Conservation (phyloP, 1,140 invertebrate species). For the Bombyx mandarina region DNA sequence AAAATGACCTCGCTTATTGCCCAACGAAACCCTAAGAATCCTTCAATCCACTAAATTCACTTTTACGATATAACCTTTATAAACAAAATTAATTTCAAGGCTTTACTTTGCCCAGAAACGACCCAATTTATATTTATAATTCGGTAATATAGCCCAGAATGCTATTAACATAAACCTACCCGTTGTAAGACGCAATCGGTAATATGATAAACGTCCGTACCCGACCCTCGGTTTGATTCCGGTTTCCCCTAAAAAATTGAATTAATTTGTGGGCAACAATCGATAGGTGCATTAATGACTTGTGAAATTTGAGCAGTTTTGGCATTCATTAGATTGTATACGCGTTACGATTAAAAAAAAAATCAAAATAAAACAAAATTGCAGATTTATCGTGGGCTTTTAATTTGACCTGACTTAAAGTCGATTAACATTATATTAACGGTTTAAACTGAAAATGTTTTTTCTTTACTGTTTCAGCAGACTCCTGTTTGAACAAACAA, state of each 20-base stretch:
- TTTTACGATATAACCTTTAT: background rate
- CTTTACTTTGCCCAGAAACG: conserved; percentile 5
- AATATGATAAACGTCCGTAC: conserved; percentile 31
- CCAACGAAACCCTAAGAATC: too few relatives aligned
- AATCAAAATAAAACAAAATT: too few relatives aligned
- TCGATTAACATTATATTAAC: too few relatives aligned
- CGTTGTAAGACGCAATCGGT: conserved; percentile 26
- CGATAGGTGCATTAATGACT: conserved; percentile 25
- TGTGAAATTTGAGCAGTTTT: conserved; percentile 15
- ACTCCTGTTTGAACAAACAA: too few relatives aligned
- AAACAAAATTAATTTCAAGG: conserved; percentile 4
- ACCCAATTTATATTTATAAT: conserved; percentile 23
- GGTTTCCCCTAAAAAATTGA: conserved; percentile 32
- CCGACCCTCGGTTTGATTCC: conserved; percentile 17
- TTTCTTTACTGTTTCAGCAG: too few relatives aligned
- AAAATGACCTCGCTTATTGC: too few relatives aligned
- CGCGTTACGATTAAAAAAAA: too few relatives aligned
- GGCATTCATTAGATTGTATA: too few relatives aligned
- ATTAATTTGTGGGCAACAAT: conserved; percentile 37
- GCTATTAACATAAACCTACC: conserved; percentile 25
- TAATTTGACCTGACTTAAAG: too few relatives aligned
- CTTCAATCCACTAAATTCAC: too few relatives aligned
- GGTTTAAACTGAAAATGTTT: too few relatives aligned
- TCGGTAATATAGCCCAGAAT: conserved; percentile 19
- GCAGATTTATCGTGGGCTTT: too few relatives aligned